Evolutionary conservation across 1,140 invertebrate genomes (phyloP).

Genomic region (Brachionus plicatilis): DNA sequence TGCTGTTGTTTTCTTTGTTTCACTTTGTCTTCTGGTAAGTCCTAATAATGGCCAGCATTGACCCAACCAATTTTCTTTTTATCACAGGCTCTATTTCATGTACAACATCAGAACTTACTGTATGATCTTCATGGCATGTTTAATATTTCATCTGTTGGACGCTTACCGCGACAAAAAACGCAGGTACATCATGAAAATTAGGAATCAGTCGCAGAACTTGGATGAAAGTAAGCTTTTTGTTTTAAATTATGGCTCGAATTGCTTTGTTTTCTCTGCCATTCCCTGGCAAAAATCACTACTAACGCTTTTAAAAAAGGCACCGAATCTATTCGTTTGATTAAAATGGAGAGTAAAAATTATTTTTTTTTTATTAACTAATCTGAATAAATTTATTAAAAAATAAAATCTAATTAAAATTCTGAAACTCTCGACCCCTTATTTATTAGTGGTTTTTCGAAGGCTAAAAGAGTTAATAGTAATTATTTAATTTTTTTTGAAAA

Average conservation of each 20-base stretch:
- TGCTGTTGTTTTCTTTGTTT: background rate
- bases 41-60: background rate
- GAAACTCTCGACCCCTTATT: no score
- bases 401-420: no score
- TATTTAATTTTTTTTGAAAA: no score
- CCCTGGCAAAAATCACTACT: background rate
- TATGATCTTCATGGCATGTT: background rate
- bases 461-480: no score
- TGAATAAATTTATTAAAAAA: background rate
- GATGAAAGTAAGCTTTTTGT: background rate
- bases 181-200: slow-evolving; percentile 1
- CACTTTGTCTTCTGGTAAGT: slow-evolving; percentile 27
- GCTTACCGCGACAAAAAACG: slow-evolving; percentile 1
- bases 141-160: background rate
- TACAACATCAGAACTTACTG: slow-evolving; percentile 6
- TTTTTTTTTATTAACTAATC: background rate
- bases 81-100: slow-evolving; percentile 12
- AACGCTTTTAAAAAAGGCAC: background rate
- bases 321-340: background rate
- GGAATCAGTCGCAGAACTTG: background rate
- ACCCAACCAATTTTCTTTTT: no score
- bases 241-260: background rate
- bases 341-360: background rate
- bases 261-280: background rate
- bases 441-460: no score